phyloP scores from a whole-genome alignment of 2,113 vertebrate species.

The Mobula birostris region DNA sequence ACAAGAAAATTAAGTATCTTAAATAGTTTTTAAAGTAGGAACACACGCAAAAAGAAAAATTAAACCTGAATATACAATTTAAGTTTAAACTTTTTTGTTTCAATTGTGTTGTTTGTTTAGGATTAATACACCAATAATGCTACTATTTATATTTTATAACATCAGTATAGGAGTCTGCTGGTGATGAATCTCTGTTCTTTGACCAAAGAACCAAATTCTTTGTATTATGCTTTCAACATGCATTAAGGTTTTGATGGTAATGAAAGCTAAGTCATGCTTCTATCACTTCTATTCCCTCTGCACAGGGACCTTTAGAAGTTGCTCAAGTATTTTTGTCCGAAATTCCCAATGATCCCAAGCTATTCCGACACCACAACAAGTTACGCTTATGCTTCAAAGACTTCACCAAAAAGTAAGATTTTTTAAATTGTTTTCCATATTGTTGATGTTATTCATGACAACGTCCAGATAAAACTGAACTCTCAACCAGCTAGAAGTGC shows the following conservation, averaged over 20 bases:
- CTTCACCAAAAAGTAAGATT: constrained; percentile 87
- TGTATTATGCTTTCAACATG: background rate
- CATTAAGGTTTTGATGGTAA: background rate
- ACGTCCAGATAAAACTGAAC: background rate
- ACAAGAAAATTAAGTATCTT: background rate
- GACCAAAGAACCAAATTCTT: background rate
- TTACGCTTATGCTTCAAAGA: constrained; percentile 96
- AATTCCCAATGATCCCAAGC: constrained; percentile 92
- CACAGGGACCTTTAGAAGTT: constrained; percentile 90
- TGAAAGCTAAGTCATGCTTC: background rate
- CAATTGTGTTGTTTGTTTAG: background rate
- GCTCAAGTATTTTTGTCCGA: constrained; percentile 96
- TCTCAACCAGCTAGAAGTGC: background rate
- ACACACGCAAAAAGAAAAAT: background rate
- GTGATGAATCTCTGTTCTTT: background rate
- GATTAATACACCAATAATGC: background rate
- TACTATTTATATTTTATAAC: background rate
- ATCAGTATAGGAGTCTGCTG: background rate
- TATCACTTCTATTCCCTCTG: constrained; percentile 39
- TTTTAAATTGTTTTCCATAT: background rate
- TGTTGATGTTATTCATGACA: background rate
- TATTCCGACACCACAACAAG: constrained; percentile 97
- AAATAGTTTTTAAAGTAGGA: background rate
- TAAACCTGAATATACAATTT: background rate
- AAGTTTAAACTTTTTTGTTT: background rate